A percentile compares a stretch with the other conserved stretches of the same genome.
Conservation (phyloP, 1,140 invertebrate genomes). For the Magallana ariakensis region DNA sequence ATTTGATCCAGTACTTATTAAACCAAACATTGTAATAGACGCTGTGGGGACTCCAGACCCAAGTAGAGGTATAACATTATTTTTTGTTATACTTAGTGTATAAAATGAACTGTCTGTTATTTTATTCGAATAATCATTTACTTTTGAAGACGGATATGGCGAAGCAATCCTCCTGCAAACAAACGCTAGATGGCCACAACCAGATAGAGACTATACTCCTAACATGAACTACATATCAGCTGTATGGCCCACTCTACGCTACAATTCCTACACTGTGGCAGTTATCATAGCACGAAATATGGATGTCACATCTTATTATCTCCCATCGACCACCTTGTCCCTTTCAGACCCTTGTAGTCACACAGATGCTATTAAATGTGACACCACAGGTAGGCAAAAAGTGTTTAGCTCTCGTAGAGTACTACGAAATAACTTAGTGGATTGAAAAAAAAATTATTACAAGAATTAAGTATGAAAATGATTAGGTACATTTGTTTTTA, state of each 20-base stretch:
- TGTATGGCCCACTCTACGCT: slow-evolving; percentile 60
- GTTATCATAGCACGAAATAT: slow-evolving; percentile 46
- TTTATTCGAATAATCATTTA: too few species aligned
- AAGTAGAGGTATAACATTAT: neutral
- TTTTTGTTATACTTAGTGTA: too few species aligned
- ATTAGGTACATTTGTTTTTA: too few species aligned
- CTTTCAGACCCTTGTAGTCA: slow-evolving; percentile 52
- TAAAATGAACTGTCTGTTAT: too few species aligned
- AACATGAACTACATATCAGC: slow-evolving; percentile 60
- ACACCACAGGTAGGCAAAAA: slow-evolving; percentile 36
- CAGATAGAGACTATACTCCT: slow-evolving; percentile 58
- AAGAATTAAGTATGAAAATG: too few species aligned
- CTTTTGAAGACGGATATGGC: slow-evolving; percentile 20
- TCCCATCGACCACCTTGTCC: neutral
- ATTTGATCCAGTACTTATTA: slow-evolving; percentile 36
- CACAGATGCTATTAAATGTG: slow-evolving; percentile 48
- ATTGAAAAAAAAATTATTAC: too few species aligned
- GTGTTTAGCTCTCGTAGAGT: neutral
- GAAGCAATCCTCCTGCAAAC: slow-evolving; percentile 35
- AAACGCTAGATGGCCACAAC: slow-evolving; percentile 47
- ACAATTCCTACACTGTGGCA: slow-evolving; percentile 56
- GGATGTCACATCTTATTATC: slow-evolving; percentile 43
- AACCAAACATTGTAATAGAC: slow-evolving; percentile 49
- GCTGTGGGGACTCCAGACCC: slow-evolving; percentile 23
- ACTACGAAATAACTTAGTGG: too few species aligned